phyloP scores from a whole-genome alignment of 2,797 vertebrate genomes.

The Microhierax caerulescens region DNA sequence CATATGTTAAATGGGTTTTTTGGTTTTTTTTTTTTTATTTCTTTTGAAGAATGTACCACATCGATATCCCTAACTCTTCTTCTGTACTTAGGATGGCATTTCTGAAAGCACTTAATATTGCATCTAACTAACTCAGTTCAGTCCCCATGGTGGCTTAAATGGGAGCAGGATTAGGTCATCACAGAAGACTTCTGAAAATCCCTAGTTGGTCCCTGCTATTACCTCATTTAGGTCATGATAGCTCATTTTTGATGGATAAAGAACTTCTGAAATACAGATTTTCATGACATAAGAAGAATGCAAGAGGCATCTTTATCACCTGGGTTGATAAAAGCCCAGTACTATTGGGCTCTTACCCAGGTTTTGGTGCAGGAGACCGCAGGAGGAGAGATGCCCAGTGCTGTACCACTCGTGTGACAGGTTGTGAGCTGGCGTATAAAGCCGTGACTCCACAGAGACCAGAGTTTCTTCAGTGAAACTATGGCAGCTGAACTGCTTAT shows the following conservation, averaged over 20 bases:
- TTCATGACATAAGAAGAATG: background rate
- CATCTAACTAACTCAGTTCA: background rate
- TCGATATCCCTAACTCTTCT: background rate
- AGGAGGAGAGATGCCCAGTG: rapidly evolving
- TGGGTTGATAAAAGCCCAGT: background rate
- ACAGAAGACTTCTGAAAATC: background rate
- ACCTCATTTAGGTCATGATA: background rate
- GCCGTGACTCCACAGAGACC: background rate
- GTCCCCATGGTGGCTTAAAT: background rate
- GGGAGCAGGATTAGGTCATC: background rate
- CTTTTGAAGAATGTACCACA: background rate
- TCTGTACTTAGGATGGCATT: background rate
- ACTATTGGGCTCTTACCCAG: background rate
- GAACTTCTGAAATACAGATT: background rate
- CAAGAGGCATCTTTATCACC: background rate
- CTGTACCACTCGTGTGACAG: background rate
- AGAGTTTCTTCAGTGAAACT: background rate
- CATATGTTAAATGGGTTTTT: background rate
- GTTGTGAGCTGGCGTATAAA: background rate
- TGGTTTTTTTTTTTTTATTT: background rate
- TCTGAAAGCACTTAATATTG: background rate
- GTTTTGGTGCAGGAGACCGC: background rate
- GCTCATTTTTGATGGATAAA: background rate
- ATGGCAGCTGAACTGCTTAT: background rate
- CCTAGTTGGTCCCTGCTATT: background rate